A percentile compares a stretch with the other conserved stretches of the same genome.
Evolutionary conservation across 2,888 invertebrate genomes (phyloP).

Genomic region (Sericinus montela): DNA sequence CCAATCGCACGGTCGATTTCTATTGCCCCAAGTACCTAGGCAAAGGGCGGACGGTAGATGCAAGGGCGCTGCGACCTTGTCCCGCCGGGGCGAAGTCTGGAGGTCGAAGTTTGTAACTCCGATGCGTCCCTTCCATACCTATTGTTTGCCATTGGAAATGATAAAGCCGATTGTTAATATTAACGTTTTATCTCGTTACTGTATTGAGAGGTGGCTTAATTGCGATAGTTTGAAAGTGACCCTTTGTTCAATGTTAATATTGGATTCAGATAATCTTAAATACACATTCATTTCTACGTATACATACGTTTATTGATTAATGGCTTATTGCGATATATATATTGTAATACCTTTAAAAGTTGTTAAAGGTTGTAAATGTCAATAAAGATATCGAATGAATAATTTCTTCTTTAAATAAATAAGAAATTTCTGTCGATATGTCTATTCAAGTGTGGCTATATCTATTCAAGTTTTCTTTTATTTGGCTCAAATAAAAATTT

Average conservation of each 20-base stretch:
- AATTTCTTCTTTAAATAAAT: too few relatives aligned
- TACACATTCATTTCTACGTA: not conserved
- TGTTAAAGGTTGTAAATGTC: too few relatives aligned
- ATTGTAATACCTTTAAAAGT: not conserved
- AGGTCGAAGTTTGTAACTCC: conserved; percentile 62
- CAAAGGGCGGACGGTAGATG: conserved; percentile 55
- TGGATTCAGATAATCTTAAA: not conserved
- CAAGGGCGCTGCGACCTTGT: conserved; percentile 69
- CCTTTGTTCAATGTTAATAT: not conserved
- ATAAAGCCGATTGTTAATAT: conserved; percentile 20
- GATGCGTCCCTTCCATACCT: conserved; percentile 38
- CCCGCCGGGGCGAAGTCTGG: conserved; percentile 64
- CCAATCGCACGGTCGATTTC: conserved; percentile 14
- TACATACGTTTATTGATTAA: too few relatives aligned
- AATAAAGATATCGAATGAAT: too few relatives aligned
- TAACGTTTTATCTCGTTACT: conserved; percentile 19
- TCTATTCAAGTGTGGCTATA: too few relatives aligned
- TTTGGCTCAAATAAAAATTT: too few relatives aligned
- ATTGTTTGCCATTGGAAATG: conserved; percentile 21
- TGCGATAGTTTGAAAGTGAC: conserved; percentile 4
- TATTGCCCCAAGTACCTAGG: conserved; percentile 25
- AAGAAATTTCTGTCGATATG: too few relatives aligned
- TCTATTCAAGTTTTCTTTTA: too few relatives aligned
- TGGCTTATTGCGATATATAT: not conserved
- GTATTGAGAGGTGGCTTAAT: not conserved